phyloP scores from a whole-genome alignment of 2,797 vertebrate genomes.

The Oreochromis grahami region DNA sequence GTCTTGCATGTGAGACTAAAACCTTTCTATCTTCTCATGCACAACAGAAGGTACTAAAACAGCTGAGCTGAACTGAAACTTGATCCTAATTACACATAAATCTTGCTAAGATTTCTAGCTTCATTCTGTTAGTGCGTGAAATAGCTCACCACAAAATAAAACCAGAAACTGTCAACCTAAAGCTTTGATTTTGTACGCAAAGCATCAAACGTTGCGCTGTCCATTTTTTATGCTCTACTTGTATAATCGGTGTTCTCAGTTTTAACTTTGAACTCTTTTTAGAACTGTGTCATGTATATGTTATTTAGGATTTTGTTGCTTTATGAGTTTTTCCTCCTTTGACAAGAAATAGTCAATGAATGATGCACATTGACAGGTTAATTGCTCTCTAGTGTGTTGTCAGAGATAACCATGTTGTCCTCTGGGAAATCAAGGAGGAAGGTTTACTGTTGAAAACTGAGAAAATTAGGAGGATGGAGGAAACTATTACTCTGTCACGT shows the following conservation, averaged over 20 bases:
- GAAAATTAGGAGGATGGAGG: not conserved
- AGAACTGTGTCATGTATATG: not conserved
- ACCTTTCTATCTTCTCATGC: not conserved
- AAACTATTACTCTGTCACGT: not conserved
- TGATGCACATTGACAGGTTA: not conserved
- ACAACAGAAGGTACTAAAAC: not conserved
- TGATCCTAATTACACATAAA: not conserved
- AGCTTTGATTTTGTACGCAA: not conserved
- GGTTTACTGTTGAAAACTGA: not conserved
- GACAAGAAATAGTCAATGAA: not conserved
- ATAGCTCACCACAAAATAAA: not conserved
- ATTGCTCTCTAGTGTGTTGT: not conserved
- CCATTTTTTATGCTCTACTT: not conserved
- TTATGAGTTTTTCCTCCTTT: not conserved
- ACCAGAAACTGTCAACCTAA: not conserved
- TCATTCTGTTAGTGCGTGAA: not conserved
- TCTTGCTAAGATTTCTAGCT: not conserved
- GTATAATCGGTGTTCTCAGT: not conserved
- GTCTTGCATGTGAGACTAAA: not conserved
- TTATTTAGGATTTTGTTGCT: not conserved
- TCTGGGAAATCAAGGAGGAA: conserved; percentile 13
- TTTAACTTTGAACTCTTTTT: not conserved
- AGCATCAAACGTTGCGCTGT: not conserved
- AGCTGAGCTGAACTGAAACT: not conserved
- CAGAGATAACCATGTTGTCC: not conserved